Base-by-base conservation (phyloP, 1,140 invertebrate species). In the Cephus cinctus region DNA sequence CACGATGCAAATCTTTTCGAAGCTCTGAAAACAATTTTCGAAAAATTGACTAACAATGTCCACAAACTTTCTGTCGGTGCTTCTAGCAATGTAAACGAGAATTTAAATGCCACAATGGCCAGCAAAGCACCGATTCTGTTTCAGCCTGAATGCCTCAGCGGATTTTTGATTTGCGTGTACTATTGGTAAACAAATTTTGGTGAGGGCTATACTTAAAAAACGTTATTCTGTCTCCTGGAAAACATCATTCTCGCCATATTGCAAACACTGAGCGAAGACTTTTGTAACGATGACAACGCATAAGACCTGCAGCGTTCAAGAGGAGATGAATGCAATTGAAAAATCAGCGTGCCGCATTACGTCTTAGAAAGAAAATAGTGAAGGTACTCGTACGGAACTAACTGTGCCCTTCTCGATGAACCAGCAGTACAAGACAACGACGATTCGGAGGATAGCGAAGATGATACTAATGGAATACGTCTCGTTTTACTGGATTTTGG, bases 161-260 rank as follows among this genome's bases (percentile, higher is more conserved):
- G 44, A 47, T 32, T 36, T 11, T 9, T 14, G 50, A 11, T 39
- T 36, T 14, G 43, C 30, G 4, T 30, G 21, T 32, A 19, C 31
- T 15, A 32, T 54, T 20, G 30, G 42, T 1, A 42, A 14, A 50
- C 41, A 42, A 54, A 45, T 39, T 1, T 44, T 9, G 35, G 41
- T 2, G 39, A 30, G 19, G 20, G 9, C 6, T 49, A 49, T 27
- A 30, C 22, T 3, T 34, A 42, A 25, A 22, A 32, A 23, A 31
- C 3, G 19, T 43, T 1, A 1, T 18, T 4, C 6, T 50, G 2
- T 50, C 20, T 9, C 40, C 47, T 9, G 40, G 40, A 0, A 43
- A 36, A 43, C 22, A 36, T 25, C 27, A 20, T 18, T 5, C 32
- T 21, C 2, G 18, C 1, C 14, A 43, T 20, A 18, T 35, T 5